Conservation (phyloP, 2,888 invertebrate genomes). For the Rhingia campestris region DNA sequence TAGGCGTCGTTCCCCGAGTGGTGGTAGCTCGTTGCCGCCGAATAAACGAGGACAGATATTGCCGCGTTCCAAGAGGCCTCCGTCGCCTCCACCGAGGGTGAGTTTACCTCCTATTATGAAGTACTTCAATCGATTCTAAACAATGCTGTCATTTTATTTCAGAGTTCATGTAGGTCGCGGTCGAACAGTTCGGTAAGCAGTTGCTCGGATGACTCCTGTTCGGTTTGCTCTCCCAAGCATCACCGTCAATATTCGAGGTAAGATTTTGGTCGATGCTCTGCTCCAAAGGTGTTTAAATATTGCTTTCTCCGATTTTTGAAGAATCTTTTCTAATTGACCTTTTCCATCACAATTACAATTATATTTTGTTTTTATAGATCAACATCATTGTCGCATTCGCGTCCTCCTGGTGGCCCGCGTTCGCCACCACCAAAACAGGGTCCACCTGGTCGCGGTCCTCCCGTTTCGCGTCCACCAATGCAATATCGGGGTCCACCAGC, state of each 20-base stretch:
- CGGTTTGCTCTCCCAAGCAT: slow-evolving; percentile 89
- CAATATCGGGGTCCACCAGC: slow-evolving; percentile 79
- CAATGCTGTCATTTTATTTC: background rate
- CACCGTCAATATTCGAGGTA: slow-evolving; percentile 81
- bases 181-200: slow-evolving; percentile 90
- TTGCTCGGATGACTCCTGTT: slow-evolving; percentile 92
- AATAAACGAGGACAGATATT: slow-evolving; percentile 78
- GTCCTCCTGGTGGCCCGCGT: slow-evolving; percentile 80
- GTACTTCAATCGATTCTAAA: background rate
- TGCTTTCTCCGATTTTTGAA: no score
- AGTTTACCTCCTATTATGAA: slow-evolving; percentile 60
- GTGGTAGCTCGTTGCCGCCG: slow-evolving; percentile 78
- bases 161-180: slow-evolving; percentile 85
- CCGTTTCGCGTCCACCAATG: slow-evolving; percentile 77
- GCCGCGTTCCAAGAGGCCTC: slow-evolving; percentile 82
- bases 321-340: no score
- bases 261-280: no score
- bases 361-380: slow-evolving; percentile 83
- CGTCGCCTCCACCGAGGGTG: slow-evolving; percentile 83
- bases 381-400: slow-evolving; percentile 84
- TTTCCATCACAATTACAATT: background rate
- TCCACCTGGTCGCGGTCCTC: slow-evolving; percentile 70
- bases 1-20: slow-evolving; percentile 77
- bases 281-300: background rate
- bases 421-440: slow-evolving; percentile 80